A percentile compares a stretch with the other conserved stretches of the same genome.
phyloP scores from a whole-genome alignment of 2,888 invertebrate genomes.

The Proisotoma minuta region DNA sequence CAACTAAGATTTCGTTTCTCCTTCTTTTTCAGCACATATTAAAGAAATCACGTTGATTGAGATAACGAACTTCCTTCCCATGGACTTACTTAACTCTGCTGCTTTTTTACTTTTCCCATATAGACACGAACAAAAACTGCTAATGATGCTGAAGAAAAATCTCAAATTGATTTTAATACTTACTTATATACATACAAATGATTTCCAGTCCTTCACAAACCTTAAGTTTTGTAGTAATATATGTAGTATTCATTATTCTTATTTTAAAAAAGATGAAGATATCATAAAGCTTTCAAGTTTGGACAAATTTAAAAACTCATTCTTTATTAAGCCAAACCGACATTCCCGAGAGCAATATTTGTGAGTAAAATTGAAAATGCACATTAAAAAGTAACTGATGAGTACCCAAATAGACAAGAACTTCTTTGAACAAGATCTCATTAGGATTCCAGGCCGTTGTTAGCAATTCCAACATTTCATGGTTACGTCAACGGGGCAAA shows the following conservation, averaged over 20 bases:
- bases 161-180: neutral
- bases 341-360: too few relatives aligned
- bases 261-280: too few relatives aligned
- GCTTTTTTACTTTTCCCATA: neutral
- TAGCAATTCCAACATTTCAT: constrained; percentile 3
- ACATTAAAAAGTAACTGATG: neutral
- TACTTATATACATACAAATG: too few relatives aligned
- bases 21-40: too few relatives aligned
- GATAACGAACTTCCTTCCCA: constrained; percentile 13
- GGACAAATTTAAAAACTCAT: too few relatives aligned
- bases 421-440: neutral
- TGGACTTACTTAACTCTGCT: constrained; percentile 5
- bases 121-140: neutral
- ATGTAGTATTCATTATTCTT: too few relatives aligned
- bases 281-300: too few relatives aligned
- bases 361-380: neutral
- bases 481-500: neutral
- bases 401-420: neutral
- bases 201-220: too few relatives aligned
- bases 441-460: neutral
- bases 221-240: too few relatives aligned
- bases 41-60: neutral
- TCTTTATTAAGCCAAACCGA: too few relatives aligned
- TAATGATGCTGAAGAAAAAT: constrained; percentile 2
- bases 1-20: too few relatives aligned